Base-by-base conservation (phyloP, 2,888 invertebrate species). In the Diabrotica balteata region DNA sequence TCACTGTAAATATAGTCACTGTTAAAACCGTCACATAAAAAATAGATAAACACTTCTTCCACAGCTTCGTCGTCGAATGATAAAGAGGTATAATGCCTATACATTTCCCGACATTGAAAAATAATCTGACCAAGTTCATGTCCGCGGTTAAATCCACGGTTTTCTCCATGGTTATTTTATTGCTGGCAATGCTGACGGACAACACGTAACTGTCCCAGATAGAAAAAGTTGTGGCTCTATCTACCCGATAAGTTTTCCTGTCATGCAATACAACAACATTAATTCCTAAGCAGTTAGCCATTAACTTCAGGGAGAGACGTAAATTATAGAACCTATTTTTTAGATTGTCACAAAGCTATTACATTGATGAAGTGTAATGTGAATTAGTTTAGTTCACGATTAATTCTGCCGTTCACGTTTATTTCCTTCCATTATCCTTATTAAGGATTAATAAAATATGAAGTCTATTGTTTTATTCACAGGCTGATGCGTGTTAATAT, bases 71-170 rank as follows among this genome's bases (percentile, higher is more conserved):
- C 43, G 58, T 42, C 7, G 44, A 10, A 6, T 45, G 17, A 46
- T 52, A 52, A 4, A 46, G 22, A 4, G 64, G 64, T 7, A 64
- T 50, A 0, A 45, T 52, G 0, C 64, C 64, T 8, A 58, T 7
- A 11, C 46, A 8, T 58, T 57, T 51, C 7, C 64, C 64, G 7
- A 64, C 4, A 10, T 46, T 59, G 7, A 64, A 58, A 11, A 50
- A 59, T 11, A 7, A 5, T 64, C 17, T 44, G 6, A 59, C 32
- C 11, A 64, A 46, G 10, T 64, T 59, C 42, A 64, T 42, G 45
- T 64, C 64, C n/a, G 45, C 42, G 51, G 45, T 58, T 5, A 55
- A 8, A 9, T 60, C 44, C 6, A 0, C 10, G 2, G 47, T 9
- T 4, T 47, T 47, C 10, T 47, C 47, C 47, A 47, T 47, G 2